phyloP scores from a whole-genome alignment of 2,113 vertebrate species.

The Pionites leucogaster region DNA sequence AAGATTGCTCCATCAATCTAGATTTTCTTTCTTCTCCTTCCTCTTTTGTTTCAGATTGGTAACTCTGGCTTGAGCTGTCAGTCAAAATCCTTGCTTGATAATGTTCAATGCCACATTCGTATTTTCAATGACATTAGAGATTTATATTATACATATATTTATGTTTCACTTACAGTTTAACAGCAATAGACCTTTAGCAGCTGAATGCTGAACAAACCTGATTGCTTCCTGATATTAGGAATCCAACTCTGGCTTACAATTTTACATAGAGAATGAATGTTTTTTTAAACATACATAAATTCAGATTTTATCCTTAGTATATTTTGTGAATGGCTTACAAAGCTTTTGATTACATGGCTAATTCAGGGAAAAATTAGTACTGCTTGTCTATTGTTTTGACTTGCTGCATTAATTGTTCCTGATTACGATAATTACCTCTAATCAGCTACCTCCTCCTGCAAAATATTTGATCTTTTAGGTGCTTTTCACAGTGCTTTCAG shows the following conservation, averaged over 20 bases:
- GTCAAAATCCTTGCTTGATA: constrained; percentile 28
- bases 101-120: neutral
- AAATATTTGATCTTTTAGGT: neutral
- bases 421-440: neutral
- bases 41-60: constrained; percentile 65
- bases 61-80: constrained; percentile 42
- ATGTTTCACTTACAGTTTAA: neutral
- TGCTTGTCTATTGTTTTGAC: neutral
- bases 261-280: neutral
- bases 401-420: neutral
- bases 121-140: constrained; percentile 13
- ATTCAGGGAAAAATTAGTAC: neutral
- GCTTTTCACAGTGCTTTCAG: neutral
- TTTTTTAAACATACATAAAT: neutral
- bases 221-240: neutral
- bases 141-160: constrained; percentile 41
- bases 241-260: neutral
- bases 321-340: neutral
- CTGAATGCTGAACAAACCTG: neutral
- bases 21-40: constrained; percentile 61
- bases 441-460: neutral
- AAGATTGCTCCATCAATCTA: constrained; percentile 66
- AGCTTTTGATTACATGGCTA: neutral
- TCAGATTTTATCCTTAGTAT: neutral
- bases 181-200: neutral